Percentiles rank a stretch among this genome's conserved stretches.
phyloP scores from a whole-genome alignment of 2,797 vertebrate species.

The Amblyraja radiata region DNA sequence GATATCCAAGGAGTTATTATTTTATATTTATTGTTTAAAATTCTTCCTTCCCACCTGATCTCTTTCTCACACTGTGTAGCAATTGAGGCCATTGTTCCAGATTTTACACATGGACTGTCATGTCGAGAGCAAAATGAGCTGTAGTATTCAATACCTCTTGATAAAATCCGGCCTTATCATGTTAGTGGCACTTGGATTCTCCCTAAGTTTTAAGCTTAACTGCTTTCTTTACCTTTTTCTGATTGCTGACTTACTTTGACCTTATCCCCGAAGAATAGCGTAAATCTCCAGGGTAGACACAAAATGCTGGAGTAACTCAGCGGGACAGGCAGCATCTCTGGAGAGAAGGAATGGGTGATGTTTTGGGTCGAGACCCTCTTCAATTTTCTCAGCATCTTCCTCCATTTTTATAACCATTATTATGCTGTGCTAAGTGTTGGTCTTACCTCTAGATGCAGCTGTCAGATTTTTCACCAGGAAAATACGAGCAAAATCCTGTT shows the following conservation, averaged over 20 bases:
- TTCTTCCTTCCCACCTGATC: neutral
- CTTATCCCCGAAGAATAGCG: neutral
- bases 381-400: neutral
- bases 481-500: neutral
- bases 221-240: neutral
- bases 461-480: neutral
- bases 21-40: neutral
- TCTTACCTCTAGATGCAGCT: neutral
- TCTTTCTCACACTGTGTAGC: neutral
- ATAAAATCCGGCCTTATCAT: neutral
- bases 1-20: neutral
- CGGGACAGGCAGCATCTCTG: no score
- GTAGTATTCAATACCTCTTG: neutral
- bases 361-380: neutral
- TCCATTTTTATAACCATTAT: neutral
- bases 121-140: neutral
- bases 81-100: neutral
- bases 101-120: neutral
- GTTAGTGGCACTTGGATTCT: neutral
- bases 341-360: no score
- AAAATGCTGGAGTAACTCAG: no score
- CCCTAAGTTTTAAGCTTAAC: neutral
- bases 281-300: neutral
- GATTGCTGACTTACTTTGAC: neutral
- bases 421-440: neutral